Evolutionary conservation across 2,888 invertebrate species (phyloP), one percentile per base, ranked within the genome.

Genomic region (Eucriotettix oculatus): DNA sequence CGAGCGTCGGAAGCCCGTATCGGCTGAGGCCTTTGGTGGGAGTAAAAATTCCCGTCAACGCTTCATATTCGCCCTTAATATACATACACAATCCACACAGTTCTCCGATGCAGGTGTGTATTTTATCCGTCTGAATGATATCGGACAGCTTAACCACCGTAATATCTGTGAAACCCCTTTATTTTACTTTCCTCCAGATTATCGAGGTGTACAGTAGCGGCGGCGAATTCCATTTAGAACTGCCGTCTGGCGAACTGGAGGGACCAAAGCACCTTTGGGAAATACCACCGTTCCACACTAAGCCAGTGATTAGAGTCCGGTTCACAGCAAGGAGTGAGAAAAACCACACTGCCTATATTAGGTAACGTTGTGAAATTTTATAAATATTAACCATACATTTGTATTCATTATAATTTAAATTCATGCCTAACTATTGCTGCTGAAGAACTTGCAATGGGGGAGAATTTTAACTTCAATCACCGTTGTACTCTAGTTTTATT

Each of bases 31-130:
- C 98, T 60, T 82, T 96, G 71, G 83, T 94, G 63, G 93, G 91
- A 63, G 85, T 94, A 65, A 86, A 87, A 71, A 84, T 96, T 71
- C 97, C 98, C 63, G 78, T 89, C 69, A 96, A 98, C 78, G 89
- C 91, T 67, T 87, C 89, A 65, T 87, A 93, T 71, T 84, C 89
- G 69, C 90, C 94, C 62, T 79, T 90, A 71, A 90, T 98, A 71
- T 84, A 87, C 68, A 83, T 99, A 79, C 89, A 95, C 78, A 99
- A 99, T 82, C 98, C 98, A 66, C 90, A 93, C 72, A 80, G 84
- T 68, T 82, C 84, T 68, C 81, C 90, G 61, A 79, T 96, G 73
- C 92, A 94, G 83, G 90, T 91, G 74, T 71, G 67, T 59, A 54
- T 56, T 60, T 57, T 12, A 14, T 48, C 1, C 29, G 7, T 29